Percentiles rank a stretch among this genome's conserved stretches.
These are phyloP conservation scores for Beroe ovata DNA, from an alignment of 37 sponge, comb jelly and placozoan genomes.

Conservation along the genomic window DNA sequence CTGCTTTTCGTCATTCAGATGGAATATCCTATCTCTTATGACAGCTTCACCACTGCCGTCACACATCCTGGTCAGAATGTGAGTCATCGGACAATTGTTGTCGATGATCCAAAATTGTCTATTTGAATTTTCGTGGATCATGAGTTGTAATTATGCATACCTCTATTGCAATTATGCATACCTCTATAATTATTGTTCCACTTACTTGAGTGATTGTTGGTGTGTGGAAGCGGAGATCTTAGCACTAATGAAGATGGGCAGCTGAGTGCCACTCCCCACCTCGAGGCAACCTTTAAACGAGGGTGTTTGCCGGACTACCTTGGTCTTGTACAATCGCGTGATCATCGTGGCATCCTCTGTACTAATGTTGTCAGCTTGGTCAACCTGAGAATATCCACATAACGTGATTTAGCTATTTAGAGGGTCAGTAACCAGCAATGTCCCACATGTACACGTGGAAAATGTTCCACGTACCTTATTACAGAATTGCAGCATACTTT, in stretches of 20 bases:
- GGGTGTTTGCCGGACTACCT: conserved; percentile 9
- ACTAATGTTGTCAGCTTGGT: background rate
- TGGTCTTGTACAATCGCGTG: conserved; percentile 36
- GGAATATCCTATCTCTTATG: conserved; percentile 23
- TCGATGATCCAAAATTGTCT: too few species aligned
- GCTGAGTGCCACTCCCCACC: conserved; percentile 14
- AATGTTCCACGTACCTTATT: background rate
- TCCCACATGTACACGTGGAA: background rate
- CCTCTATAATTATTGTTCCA: too few species aligned
- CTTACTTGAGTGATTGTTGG: background rate
- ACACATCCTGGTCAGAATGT: too few species aligned
- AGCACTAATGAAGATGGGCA: conserved; percentile 1
- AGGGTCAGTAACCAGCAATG: background rate
- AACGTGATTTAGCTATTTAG: background rate
- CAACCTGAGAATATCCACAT: too few species aligned
- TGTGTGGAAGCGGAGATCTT: conserved; percentile 33
- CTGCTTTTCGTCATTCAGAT: conserved; percentile 40
- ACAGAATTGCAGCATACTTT: background rate
- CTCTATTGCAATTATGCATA: too few species aligned
- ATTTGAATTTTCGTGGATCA: too few species aligned
- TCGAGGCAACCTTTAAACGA: conserved; percentile 57
- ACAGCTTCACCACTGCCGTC: background rate
- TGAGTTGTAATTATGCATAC: too few species aligned
- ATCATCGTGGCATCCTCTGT: conserved; percentile 15
- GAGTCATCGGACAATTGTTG: too few species aligned